Evolutionary conservation across 2,888 invertebrate genomes (phyloP), one percentile per base, ranked within the genome.

Genomic region (Thereva unica): DNA sequence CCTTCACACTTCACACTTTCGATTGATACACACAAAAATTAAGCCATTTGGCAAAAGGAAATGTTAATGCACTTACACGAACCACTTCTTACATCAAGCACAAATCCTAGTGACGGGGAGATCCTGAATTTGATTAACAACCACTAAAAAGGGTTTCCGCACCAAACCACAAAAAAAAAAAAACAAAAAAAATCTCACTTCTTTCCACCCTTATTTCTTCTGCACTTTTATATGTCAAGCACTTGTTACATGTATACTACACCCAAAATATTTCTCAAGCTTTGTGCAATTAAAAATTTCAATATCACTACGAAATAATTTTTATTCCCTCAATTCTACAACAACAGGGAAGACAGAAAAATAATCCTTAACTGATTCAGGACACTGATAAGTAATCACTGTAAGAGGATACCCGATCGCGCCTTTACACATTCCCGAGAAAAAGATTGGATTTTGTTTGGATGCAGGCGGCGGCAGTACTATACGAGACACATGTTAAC

Each of bases 401-500:
- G 34, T n/a, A 23, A 23, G 23, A 4, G 10, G 42, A 34, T n/a
- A 8, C 35, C 50, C 61, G 61, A 61, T 61, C 61, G 61, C 61
- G 61, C 41, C 61, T 50, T 49, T 38, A 23, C 8, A 9, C 6
- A 42, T 2, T 38, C 10, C 38, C 47, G 47, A 49, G 23, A 37
- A 38, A 47, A 3, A 7, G 4, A 10, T 47, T 10, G n/a, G n/a
- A n/a, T n/a, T n/a, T n/a, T n/a, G 4, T 7, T 6, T 41, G 47
- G 2, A 41, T 23, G 37, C 45, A 59, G 23, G 23, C 23, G 23
- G 23, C 23, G 23, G 23, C 23, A 23, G 2, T 23, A 34, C 50
- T 34, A 38, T 35, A 1, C 50, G 41, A 59, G 37, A 64, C 61
- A 67, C 70, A 70, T 69, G 66, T 68, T 61, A 55, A 56, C 70